These are phyloP conservation scores for Leptocoma aspasia DNA, from an alignment of 2,113 vertebrate species.

Conservation along the genomic window DNA sequence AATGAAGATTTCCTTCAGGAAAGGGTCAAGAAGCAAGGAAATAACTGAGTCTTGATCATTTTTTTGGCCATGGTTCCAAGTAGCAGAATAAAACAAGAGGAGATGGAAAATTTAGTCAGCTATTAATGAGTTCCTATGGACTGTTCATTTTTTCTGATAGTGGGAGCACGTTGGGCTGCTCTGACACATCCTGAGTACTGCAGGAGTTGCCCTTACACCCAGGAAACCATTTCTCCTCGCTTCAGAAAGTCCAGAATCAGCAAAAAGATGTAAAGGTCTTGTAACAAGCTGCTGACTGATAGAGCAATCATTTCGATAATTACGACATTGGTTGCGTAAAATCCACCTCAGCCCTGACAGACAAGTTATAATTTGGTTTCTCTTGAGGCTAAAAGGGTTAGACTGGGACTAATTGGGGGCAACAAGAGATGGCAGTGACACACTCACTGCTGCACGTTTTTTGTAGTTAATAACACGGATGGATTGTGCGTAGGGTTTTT, in stretches of 20 bases:
- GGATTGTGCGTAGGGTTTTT: neutral
- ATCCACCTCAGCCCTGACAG: neutral
- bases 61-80: neutral
- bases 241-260: neutral
- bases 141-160: neutral
- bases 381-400: neutral
- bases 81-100: neutral
- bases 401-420: neutral
- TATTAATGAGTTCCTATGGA: neutral
- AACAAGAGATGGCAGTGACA: neutral
- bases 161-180: neutral
- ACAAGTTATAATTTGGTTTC: neutral
- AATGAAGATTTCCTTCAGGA: neutral
- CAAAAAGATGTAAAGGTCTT: neutral
- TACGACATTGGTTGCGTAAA: neutral
- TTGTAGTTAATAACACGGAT: rapidly evolving
- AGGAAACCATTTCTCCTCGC: neutral
- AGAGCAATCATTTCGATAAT: neutral
- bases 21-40: neutral
- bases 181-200: neutral
- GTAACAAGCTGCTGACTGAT: neutral
- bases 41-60: neutral
- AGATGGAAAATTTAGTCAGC: neutral
- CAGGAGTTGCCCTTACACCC: neutral
- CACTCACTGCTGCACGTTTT: neutral